Evolutionary conservation across 53 echinoderm and acorn worm genomes (phyloP).

Genomic region (Zoroaster sp.): DNA sequence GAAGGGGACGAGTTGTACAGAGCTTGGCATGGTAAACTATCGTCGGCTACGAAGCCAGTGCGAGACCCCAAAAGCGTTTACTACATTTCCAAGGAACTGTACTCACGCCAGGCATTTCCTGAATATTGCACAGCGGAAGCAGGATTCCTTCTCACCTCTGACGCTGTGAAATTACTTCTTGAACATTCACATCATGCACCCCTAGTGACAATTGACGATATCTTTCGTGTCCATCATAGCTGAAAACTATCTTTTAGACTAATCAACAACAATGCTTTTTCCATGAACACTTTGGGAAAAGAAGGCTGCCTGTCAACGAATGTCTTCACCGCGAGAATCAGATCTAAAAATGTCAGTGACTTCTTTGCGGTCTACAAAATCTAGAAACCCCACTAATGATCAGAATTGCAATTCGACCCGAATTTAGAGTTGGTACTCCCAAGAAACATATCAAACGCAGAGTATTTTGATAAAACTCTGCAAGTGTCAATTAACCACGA

Average conservation of each 20-base stretch:
- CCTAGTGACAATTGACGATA: background rate
- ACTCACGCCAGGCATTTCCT: background rate
- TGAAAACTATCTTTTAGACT: background rate
- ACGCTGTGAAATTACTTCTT: background rate
- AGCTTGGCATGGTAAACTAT: background rate
- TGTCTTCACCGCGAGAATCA: background rate
- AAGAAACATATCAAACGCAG: constrained; percentile 7
- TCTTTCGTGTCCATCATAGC: background rate
- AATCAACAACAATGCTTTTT: background rate
- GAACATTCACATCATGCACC: background rate
- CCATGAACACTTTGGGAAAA: background rate
- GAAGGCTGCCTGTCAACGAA: background rate
- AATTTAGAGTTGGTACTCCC: constrained; percentile 35
- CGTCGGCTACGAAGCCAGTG: background rate
- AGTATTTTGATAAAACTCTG: constrained; percentile 27
- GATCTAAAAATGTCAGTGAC: background rate
- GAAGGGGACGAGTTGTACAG: background rate
- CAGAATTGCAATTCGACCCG: constrained; percentile 16
- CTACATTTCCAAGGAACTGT: background rate
- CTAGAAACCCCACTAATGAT: background rate
- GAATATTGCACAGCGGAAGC: background rate
- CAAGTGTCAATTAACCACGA: constrained; percentile 11
- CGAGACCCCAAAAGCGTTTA: background rate
- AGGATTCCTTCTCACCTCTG: background rate
- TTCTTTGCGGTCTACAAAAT: background rate